A percentile compares a stretch with the other conserved stretches of the same genome.
Conservation (phyloP, 2,113 vertebrate genomes). For the Pycnonotus jocosus region DNA sequence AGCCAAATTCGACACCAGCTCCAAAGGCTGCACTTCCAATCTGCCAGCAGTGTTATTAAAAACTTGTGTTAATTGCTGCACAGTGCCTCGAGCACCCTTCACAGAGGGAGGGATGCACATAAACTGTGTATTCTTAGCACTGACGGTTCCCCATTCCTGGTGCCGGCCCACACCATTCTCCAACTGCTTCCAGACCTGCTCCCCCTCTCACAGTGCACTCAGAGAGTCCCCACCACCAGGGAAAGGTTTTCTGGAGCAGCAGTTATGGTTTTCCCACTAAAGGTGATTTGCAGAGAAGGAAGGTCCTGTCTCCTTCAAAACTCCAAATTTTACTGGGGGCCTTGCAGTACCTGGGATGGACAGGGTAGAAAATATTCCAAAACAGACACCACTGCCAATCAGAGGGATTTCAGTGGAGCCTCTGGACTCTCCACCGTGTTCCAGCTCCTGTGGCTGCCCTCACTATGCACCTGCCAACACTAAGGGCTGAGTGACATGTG, state of each 20-base stretch:
- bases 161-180: background rate
- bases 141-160: background rate
- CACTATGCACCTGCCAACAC: background rate
- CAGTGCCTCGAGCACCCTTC: background rate
- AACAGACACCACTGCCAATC: background rate
- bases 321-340: background rate
- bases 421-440: rapidly evolving
- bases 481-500: background rate
- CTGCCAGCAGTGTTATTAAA: background rate
- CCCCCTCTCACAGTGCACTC: background rate
- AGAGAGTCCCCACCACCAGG: rapidly evolving
- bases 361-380: background rate
- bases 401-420: background rate
- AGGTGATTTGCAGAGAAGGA: background rate
- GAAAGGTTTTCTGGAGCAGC: background rate
- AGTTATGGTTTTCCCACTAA: background rate
- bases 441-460: background rate
- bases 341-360: background rate
- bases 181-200: background rate
- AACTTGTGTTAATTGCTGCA: background rate
- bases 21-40: rapidly evolving
- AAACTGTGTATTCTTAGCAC: background rate
- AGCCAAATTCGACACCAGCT: background rate
- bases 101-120: background rate
- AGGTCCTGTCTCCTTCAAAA: background rate